Base-by-base conservation (phyloP, 2,888 invertebrate species). In the Chrysina gloriosa region DNA sequence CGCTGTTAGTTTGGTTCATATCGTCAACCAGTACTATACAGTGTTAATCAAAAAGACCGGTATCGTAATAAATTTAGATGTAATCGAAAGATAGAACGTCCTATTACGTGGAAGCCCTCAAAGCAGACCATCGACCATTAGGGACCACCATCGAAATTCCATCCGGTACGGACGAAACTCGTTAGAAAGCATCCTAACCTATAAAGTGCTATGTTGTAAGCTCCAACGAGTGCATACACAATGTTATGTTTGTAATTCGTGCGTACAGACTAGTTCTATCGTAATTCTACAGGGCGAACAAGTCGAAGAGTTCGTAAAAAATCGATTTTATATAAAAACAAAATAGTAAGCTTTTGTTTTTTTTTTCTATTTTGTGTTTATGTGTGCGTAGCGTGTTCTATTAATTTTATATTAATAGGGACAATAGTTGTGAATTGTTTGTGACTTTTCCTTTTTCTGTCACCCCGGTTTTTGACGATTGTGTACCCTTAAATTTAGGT, bases 181-280 rank as follows among this genome's bases (percentile, higher is more conserved):
- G 14, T 42, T 14, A 50, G 27, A 50, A 25, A 21, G 14, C 11
- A 70, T 73, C 67, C 70, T 73, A 73, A 73, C 73, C 71, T 71
- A 67, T 69, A 65, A 64, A 64, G 47, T 64, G 64, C 34, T 48
- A 64, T 48, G 48, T 25, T 23, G 19, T 19, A 42, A 19, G 42
- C 42, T 42, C 16, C 42, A 64, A 64, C 19, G 48, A 45, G 64
- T 31, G 29, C 23, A 29, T 23, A 34, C 14, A 56, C 36, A 56
- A 56, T 56, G 36, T 54, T 56, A 31, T 56, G 56, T 56, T 56
- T 39, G 56, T 56, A 36, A 56, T 56, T 39, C 16, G 56, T 56
- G 36, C 25, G 21, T n/a, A 39, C 3, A 6, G 36, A 56, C 36
- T 39, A 34, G 9, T 56, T 50, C n/a, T 50, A 50, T 11, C 50